A percentile compares a stretch with the other conserved stretches of the same genome.
Evolutionary conservation across 2,888 invertebrate species (phyloP).

Genomic region (Lochmaea capreae): DNA sequence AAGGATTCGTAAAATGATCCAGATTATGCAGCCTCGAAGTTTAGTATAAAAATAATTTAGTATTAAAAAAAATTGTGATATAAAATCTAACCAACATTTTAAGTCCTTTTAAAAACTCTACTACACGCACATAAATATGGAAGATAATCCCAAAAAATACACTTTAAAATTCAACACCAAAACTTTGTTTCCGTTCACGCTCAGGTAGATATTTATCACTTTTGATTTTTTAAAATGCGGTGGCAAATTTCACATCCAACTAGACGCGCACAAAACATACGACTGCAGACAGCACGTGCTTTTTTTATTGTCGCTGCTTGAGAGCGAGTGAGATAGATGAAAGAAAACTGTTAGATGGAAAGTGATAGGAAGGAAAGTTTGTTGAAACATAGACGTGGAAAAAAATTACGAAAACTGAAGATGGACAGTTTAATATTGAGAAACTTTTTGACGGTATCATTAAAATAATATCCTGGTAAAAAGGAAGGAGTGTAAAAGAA

Average conservation of each 20-base stretch:
- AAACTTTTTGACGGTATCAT: background rate
- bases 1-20: too few species aligned
- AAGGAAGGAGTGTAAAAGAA: too few species aligned
- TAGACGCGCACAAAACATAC: constrained; percentile 58
- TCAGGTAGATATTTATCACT: background rate
- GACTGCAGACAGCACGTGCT: constrained; percentile 60
- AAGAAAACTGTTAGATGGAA: constrained; percentile 34
- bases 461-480: too few species aligned
- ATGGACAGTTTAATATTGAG: background rate
- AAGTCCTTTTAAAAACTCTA: background rate
- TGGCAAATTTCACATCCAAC: constrained; percentile 50
- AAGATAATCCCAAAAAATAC: background rate
- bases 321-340: constrained; percentile 40
- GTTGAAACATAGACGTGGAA: constrained; percentile 10
- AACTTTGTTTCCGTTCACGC: background rate
- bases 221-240: constrained; percentile 29
- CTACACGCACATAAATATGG: background rate
- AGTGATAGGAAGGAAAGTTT: constrained; percentile 35
- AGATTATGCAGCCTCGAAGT: too few species aligned
- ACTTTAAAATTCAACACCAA: background rate
- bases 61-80: too few species aligned
- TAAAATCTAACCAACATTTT: too few species aligned
- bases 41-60: too few species aligned
- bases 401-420: background rate
- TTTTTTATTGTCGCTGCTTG: constrained; percentile 49